Base-by-base conservation (phyloP, 2,113 vertebrate genomes). In the Haemorhous mexicanus region DNA sequence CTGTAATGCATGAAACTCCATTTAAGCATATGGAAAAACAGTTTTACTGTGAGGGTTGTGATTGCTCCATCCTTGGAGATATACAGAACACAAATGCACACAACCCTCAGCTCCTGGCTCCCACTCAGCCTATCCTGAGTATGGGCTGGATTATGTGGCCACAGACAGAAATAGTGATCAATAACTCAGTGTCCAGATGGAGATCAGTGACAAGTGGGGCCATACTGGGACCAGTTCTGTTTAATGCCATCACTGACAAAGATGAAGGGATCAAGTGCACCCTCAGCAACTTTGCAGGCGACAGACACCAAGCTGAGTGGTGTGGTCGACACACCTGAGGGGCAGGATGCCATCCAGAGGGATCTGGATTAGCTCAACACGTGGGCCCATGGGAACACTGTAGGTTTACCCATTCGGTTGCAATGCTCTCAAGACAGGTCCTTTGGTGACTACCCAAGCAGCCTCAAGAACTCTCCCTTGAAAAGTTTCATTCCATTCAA, bases 151-250 rank as follows among this genome's bases (percentile, higher is more conserved):
- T 32, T 59, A 62, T 22, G 27, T 30, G 46, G 43, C 22, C 35
- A 24, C 32, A 69, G 43, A 7, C 41, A 43, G 55, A 37, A 47
- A 39, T 2, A 14, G 26, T 10, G 32, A 33, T 44, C 68, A 55
- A 23, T 27, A 76, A 30, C 8, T 55, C 55, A 26, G 0, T 19
- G 30, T 41, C 30, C 70, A 76, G 55, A 35, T 3, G 41, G 63
- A 22, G 41, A 47, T 3, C 0, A 0, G 26, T 22, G 43, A 49
- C 19, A 52, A 46, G 61, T 0, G 1, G 21, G 32, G 17, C 16
- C 8, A 2, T 41, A 32, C 3, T 26, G n/a, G 63, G 55, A 62
- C n/a, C n/a, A 49, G 55, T 13, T 62, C 70, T 41, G 8, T 43
- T 55, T 62, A 27, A 43, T 9, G 35, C 10, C 79, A 76, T 23